Percentiles rank a stretch among this genome's conserved stretches.
phyloP scores from a whole-genome alignment of 1,140 invertebrate genomes.

The Arctopsyche grandis region DNA sequence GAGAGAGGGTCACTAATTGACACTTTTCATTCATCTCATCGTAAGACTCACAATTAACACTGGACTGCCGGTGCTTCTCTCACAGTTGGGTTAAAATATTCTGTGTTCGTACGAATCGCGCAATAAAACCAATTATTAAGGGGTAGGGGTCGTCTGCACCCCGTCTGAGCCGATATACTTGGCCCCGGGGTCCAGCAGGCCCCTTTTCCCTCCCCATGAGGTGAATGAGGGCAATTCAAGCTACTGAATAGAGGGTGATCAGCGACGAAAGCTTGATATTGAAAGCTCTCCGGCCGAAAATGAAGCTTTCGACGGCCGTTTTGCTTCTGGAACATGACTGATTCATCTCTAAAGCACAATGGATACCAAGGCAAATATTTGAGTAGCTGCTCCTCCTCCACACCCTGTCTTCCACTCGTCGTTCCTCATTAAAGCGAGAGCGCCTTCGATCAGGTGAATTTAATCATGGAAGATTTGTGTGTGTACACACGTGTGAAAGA shows the following conservation, averaged over 20 bases:
- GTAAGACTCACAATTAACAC: no score
- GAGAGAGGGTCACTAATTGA: conserved; percentile 1
- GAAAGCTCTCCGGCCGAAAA: conserved; percentile 1
- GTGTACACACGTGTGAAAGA: neutral
- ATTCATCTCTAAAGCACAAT: neutral
- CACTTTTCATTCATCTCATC: neutral
- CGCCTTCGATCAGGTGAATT: neutral
- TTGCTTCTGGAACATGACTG: neutral
- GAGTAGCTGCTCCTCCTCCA: neutral
- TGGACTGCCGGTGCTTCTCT: neutral
- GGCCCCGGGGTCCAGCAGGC: neutral
- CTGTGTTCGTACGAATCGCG: conserved; percentile 43
- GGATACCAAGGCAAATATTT: neutral
- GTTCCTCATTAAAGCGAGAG: neutral
- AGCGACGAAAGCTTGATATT: conserved; percentile 8
- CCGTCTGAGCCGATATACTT: neutral
- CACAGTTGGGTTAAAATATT: conserved; percentile 45
- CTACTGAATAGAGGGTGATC: neutral
- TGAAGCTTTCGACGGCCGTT: conserved; percentile 1
- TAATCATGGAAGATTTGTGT: neutral
- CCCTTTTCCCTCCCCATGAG: neutral
- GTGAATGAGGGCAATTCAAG: neutral
- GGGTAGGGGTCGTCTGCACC: conserved; percentile 18
- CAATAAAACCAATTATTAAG: conserved; percentile 53
- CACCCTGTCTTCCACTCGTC: neutral